Evolutionary conservation across 2,797 vertebrate species (phyloP), one percentile per base, ranked within the genome.

Genomic region (Hydrolagus colliei): DNA sequence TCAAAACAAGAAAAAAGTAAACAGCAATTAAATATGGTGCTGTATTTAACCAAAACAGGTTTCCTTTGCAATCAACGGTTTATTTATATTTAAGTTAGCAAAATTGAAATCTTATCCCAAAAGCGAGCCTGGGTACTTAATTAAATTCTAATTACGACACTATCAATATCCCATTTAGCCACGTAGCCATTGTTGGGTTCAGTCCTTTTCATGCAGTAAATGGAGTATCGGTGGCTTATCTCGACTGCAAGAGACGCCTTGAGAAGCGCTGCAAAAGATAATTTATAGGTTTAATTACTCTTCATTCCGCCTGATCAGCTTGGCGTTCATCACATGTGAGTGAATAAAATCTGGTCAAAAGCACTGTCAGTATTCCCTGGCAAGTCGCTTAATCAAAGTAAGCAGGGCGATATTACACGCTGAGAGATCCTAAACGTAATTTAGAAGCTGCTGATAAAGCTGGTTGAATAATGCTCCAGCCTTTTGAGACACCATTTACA

Each of bases 251-350:
- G 95, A 94, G 94, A 95, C 94, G 91, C 92, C 87, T 90, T 89
- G 92, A 93, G 93, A 93, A 93, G 93, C 91, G 91, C 91, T 91
- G 93, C 92, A 90, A 90, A 89, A 96, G 96, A 97, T 98, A 97
- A 98, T 98, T 98, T 98, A 98, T 98, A 97, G 97, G 96, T 96
- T 98, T 98, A 99, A 98, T 99, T 98, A 98, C 96, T 96, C 96
- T 95, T 95, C 96, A 96, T 97, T 96, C 96, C 95, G 95, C 96
- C 95, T 95, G 95, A 96, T 96, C 95, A 95, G 96, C 94, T 95
- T 95, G 93, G 95, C 92, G 96, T 96, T 97, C 96, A 96, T 97
- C 96, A 96, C 95, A 90, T 93, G 92, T 93, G 92, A 93, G 93
- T 94, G 96, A 96, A 97, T 95, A 96, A 96, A 97, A 95, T 92